These are phyloP conservation scores for Carapus acus DNA, from an alignment of 2,797 vertebrate species.

Conservation along the genomic window DNA sequence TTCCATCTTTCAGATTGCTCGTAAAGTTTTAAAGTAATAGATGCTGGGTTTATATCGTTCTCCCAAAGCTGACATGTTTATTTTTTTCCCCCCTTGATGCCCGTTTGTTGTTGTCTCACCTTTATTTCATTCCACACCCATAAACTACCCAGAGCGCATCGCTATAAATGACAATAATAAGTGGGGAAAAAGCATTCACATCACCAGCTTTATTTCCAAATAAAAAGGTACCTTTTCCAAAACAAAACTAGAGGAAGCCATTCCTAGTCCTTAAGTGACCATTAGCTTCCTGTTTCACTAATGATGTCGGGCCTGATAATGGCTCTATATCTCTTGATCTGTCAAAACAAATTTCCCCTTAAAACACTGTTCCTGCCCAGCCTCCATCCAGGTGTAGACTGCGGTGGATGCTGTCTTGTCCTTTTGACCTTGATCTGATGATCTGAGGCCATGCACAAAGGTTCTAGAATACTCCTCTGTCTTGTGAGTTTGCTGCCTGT, in stretches of 20 bases:
- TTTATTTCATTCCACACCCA: constrained; percentile 14
- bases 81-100: constrained; percentile 9
- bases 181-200: constrained; percentile 15
- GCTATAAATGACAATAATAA: constrained; percentile 26
- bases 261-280: too few species aligned
- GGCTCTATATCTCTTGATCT: not conserved
- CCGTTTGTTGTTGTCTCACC: constrained; percentile 3
- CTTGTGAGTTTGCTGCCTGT: constrained; percentile 7
- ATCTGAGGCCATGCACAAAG: too few species aligned
- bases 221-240: constrained; percentile 28
- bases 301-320: constrained; percentile 8
- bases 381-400: not conserved
- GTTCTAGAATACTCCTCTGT: too few species aligned
- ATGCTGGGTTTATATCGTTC: constrained; percentile 39
- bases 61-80: constrained; percentile 37
- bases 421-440: too few species aligned
- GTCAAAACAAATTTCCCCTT: not conserved
- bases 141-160: not conserved
- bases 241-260: constrained; percentile 14
- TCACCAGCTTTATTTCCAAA: constrained; percentile 27
- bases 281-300: not conserved
- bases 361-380: not conserved
- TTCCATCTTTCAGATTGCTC: constrained; percentile 10
- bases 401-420: not conserved
- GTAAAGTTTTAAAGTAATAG: constrained; percentile 35